Evolutionary conservation across 2,113 vertebrate species (phyloP).

Genomic region (Antechinus flavipes): DNA sequence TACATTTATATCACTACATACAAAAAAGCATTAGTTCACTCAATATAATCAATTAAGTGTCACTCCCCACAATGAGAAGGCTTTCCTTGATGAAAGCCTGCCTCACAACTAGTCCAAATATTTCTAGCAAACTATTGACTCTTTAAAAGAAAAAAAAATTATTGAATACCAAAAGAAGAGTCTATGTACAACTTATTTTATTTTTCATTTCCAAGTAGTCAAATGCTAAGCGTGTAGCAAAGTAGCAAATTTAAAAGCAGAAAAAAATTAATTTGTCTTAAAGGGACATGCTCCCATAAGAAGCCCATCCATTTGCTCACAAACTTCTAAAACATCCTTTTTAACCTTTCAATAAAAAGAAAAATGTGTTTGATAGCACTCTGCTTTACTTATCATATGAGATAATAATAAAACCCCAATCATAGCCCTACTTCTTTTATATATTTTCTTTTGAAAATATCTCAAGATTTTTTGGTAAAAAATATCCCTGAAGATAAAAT

Average conservation of each 20-base stretch:
- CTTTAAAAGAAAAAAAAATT: not conserved
- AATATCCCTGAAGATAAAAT: not conserved
- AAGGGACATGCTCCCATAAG: not conserved
- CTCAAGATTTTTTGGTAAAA: not conserved
- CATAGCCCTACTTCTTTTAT: not conserved
- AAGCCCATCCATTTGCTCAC: not conserved
- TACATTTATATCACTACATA: not conserved
- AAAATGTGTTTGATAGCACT: not conserved
- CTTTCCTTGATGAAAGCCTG: not conserved
- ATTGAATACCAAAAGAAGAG: not conserved
- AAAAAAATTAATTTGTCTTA: not conserved
- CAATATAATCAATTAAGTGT: not conserved
- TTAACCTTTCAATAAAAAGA: not conserved
- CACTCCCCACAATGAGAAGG: not conserved
- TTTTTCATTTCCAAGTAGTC: not conserved
- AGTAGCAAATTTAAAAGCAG: conserved; percentile 2
- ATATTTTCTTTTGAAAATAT: not conserved
- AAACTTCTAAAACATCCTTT: conserved; percentile 1
- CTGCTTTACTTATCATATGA: not conserved
- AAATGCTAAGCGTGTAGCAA: not conserved
- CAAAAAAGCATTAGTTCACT: not conserved
- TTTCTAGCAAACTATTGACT: not conserved
- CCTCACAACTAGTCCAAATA: not conserved
- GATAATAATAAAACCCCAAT: not conserved
- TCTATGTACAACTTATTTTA: not conserved